Evolutionary conservation across 2,113 vertebrate genomes (phyloP).

Genomic region (Paramormyrops kingsleyae): DNA sequence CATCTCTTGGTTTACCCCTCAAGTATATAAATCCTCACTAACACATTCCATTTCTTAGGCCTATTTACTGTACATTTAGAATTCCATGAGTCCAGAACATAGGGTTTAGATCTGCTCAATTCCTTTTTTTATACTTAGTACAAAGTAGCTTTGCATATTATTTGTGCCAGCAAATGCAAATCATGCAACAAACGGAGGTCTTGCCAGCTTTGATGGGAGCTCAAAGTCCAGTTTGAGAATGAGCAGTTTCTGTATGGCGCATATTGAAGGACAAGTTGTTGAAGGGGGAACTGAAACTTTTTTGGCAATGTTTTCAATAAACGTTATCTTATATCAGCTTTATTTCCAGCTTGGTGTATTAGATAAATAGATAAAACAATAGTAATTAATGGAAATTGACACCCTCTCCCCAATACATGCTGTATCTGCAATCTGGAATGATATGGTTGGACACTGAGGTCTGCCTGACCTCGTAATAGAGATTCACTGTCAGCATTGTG

Average conservation of each 20-base stretch:
- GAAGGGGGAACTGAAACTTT: neutral
- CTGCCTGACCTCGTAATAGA: neutral
- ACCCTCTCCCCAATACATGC: neutral
- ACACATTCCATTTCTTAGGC: neutral
- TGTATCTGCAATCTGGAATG: neutral
- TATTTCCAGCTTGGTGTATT: neutral
- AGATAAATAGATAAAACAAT: neutral
- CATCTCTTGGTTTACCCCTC: neutral
- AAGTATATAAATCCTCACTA: neutral
- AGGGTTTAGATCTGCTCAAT: neutral
- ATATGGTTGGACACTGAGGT: neutral
- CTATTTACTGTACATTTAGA: neutral
- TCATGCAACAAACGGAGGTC: neutral
- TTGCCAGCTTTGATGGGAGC: neutral
- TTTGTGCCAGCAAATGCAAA: neutral
- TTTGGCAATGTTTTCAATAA: neutral
- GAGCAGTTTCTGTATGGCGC: neutral
- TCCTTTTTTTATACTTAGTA: neutral
- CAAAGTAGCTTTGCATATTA: neutral
- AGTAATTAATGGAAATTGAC: neutral
- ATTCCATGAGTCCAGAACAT: neutral
- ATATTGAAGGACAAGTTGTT: neutral
- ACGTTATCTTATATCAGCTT: neutral
- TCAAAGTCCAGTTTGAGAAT: neutral
- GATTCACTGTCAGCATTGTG: neutral